These are phyloP conservation scores for Nothobranchius furzeri DNA, from an alignment of 2,113 vertebrate genomes.

Conservation along the genomic window DNA sequence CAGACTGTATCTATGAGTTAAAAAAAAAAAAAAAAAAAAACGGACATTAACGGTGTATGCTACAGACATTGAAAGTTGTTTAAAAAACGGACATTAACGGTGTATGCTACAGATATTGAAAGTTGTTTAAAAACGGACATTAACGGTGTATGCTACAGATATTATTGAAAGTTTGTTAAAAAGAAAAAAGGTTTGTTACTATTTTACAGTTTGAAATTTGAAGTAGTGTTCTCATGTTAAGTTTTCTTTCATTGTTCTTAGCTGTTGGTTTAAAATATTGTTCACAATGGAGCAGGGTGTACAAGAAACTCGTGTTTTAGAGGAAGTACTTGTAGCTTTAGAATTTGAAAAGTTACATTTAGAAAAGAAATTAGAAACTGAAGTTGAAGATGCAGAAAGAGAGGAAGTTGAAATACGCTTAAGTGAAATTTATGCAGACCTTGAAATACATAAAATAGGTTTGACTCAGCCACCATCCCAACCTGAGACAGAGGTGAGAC, in stretches of 20 bases:
- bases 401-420: not conserved
- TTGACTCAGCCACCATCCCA: not conserved
- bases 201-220: not conserved
- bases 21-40: not conserved
- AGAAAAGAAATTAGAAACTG: not conserved
- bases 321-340: not conserved
- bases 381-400: not conserved
- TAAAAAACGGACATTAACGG: no score
- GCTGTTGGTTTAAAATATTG: not conserved
- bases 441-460: not conserved
- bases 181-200: no score
- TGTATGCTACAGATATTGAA: not conserved
- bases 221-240: not conserved
- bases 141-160: no score
- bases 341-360: not conserved
- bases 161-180: no score
- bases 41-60: no score
- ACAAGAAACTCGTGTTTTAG: not conserved
- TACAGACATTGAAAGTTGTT: no score
- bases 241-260: not conserved
- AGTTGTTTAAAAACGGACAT: not conserved
- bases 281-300: not conserved
- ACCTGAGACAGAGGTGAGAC: not conserved
- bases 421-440: not conserved
- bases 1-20: no score